phyloP scores from a whole-genome alignment of 2,888 invertebrate genomes.

The Tanypteryx hageni region DNA sequence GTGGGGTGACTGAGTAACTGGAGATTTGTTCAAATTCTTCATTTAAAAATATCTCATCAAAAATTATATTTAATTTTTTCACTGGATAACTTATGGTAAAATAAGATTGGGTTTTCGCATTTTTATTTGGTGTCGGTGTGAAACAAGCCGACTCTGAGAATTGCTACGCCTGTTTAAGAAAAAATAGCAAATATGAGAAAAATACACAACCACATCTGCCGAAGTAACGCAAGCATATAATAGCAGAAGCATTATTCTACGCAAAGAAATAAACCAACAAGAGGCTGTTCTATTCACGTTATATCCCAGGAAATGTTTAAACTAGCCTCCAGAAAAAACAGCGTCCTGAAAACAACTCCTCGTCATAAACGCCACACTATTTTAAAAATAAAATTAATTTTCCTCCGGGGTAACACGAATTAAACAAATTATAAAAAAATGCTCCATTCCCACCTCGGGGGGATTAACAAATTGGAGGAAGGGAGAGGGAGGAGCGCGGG shows the following conservation, averaged over 20 bases:
- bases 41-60: too few species aligned
- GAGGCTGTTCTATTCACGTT: background rate
- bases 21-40: too few species aligned
- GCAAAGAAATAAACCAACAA: background rate
- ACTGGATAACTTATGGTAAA: too few species aligned
- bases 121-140: too few species aligned
- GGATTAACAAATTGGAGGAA: background rate
- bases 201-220: too few species aligned
- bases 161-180: too few species aligned
- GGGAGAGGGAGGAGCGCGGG: background rate
- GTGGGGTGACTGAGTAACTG: too few species aligned
- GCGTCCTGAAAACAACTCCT: background rate
- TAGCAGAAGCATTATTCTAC: background rate
- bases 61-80: too few species aligned
- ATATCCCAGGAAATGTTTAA: background rate
- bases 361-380: conserved; percentile 35
- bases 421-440: conserved; percentile 26
- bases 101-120: too few species aligned
- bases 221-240: too few species aligned
- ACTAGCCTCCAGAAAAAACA: background rate
- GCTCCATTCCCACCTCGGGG: conserved; percentile 13
- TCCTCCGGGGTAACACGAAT: conserved; percentile 38
- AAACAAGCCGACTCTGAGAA: too few species aligned
- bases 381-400: conserved; percentile 39
- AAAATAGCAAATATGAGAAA: too few species aligned